phyloP scores from a whole-genome alignment of 2,113 vertebrate genomes.

The Petroica traversi region DNA sequence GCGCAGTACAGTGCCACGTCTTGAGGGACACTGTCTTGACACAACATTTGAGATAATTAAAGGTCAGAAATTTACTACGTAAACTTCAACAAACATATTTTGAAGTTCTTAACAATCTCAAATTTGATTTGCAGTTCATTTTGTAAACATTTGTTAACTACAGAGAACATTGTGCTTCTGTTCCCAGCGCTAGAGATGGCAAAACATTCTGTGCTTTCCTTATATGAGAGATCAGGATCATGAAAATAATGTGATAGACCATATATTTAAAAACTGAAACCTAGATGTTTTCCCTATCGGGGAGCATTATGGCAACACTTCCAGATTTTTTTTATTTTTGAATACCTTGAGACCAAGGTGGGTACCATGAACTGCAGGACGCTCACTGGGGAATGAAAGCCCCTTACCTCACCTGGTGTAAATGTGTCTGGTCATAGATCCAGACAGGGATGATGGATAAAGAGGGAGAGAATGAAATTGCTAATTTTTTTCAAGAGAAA shows the following conservation, averaged over 20 bases:
- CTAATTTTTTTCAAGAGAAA: neutral
- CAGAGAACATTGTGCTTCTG: slow-evolving; percentile 21
- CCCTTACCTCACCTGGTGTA: neutral
- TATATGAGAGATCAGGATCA: neutral
- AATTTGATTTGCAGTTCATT: slow-evolving; percentile 6
- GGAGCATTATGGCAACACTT: neutral
- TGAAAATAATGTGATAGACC: neutral
- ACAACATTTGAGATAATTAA: neutral
- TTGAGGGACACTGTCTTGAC: neutral
- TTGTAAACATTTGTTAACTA: slow-evolving; percentile 7
- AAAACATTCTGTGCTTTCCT: neutral
- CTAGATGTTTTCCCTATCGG: neutral
- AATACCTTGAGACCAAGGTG: neutral
- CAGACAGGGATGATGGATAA: slow-evolving; percentile 10
- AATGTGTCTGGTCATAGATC: neutral
- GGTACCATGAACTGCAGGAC: neutral
- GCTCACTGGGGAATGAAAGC: neutral
- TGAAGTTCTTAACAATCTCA: slow-evolving; percentile 1
- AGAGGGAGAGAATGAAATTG: neutral
- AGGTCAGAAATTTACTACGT: neutral
- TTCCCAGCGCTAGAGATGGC: neutral
- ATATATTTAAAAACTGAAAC: neutral
- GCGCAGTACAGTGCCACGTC: accelerated
- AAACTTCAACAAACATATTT: neutral
- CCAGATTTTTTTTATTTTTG: neutral